phyloP scores from a whole-genome alignment of 2,113 vertebrate species.

The Oenanthe oenanthe region DNA sequence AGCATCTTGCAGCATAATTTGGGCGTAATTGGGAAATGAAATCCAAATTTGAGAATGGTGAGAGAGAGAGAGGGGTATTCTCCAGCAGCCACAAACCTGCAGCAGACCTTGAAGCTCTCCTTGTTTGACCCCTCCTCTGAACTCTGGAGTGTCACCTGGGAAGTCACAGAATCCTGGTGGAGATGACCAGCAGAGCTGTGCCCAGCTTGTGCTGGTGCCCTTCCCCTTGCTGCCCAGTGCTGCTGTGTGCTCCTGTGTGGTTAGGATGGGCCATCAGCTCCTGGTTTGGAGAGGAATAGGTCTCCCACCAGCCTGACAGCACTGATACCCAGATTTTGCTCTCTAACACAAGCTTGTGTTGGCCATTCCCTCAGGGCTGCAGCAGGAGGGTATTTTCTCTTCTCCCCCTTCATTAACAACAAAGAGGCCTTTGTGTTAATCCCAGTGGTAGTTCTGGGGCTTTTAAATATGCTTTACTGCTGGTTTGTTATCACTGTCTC shows the following conservation, averaged over 20 bases:
- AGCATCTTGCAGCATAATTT: neutral
- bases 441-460: neutral
- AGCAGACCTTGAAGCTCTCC: neutral
- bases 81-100: neutral
- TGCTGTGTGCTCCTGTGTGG: fast-evolving
- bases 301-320: neutral
- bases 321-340: neutral
- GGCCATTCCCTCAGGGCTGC: neutral
- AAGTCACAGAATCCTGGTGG: neutral
- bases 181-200: neutral
- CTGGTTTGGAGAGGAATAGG: neutral
- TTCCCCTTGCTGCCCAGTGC: neutral
- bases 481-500: neutral
- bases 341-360: neutral
- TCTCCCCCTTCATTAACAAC: neutral
- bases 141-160: neutral
- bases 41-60: neutral
- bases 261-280: neutral
- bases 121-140: neutral
- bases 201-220: neutral
- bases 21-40: neutral
- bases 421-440: conserved; percentile 48
- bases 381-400: neutral
- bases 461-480: neutral
- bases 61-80: neutral